Evolutionary conservation across 2,888 invertebrate species (phyloP).

Genomic region (Tipula unca): DNA sequence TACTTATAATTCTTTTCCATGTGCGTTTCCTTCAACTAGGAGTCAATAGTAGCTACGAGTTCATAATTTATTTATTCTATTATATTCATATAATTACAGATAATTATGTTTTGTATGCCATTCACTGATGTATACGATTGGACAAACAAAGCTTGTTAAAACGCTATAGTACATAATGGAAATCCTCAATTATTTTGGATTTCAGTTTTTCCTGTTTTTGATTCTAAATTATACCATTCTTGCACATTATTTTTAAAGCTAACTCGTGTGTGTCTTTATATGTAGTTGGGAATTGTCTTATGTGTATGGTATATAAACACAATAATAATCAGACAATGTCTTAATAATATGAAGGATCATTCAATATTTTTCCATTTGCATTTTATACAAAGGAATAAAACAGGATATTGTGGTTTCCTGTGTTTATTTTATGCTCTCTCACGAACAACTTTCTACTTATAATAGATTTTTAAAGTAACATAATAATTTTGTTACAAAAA

Average conservation of each 20-base stretch:
- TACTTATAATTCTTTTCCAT: too few relatives aligned
- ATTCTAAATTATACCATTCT: not conserved
- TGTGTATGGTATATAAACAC: not conserved
- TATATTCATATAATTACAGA: not conserved
- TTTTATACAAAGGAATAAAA: not conserved
- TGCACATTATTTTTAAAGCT: not conserved
- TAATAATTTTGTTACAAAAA: not conserved
- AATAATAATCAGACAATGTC: not conserved
- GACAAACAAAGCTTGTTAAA: not conserved
- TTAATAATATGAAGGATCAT: not conserved
- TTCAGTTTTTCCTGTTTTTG: not conserved
- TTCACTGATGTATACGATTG: not conserved
- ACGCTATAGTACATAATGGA: not conserved
- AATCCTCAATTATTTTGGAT: not conserved
- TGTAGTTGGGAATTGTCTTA: not conserved
- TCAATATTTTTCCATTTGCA: not conserved
- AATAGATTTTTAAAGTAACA: not conserved
- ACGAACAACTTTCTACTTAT: not conserved
- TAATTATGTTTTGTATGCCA: not conserved
- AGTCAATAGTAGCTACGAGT: not conserved
- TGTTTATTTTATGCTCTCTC: not conserved
- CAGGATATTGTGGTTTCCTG: not conserved
- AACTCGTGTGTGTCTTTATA: not conserved
- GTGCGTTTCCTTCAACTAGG: too few relatives aligned
- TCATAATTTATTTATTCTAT: not conserved